Evolutionary conservation across 2,888 invertebrate genomes (phyloP).

Genomic region (Deilephila porcellus): DNA sequence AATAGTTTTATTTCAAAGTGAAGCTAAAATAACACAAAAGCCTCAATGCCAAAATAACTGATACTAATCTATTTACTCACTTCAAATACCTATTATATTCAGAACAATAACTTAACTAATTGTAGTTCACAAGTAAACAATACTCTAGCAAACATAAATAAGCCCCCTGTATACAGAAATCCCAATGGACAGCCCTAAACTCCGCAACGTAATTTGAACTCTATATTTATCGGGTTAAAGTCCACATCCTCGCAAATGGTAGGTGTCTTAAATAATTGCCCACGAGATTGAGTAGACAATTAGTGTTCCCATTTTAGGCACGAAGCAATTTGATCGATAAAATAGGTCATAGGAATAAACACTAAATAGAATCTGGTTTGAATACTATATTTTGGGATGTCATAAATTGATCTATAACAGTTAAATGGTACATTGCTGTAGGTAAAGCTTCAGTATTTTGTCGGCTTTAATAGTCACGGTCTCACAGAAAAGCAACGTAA

Average conservation of each 20-base stretch:
- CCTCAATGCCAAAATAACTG: too few relatives aligned
- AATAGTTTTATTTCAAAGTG: too few relatives aligned
- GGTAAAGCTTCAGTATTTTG: too few relatives aligned
- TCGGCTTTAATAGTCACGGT: too few relatives aligned
- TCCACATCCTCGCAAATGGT: background rate
- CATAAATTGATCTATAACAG: too few relatives aligned
- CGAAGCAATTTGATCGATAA: slow-evolving; percentile 21
- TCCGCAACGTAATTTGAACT: background rate
- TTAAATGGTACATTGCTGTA: too few relatives aligned
- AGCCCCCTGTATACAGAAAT: slow-evolving; percentile 12
- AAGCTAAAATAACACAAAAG: too few relatives aligned
- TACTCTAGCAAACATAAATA: background rate
- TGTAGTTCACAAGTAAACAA: background rate
- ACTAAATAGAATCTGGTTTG: background rate
- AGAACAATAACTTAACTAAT: background rate
- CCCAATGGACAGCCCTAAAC: slow-evolving; percentile 1
- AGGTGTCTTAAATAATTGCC: slow-evolving; percentile 3
- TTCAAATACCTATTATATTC: background rate
- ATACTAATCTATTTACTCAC: too few relatives aligned
- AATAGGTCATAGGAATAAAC: slow-evolving; percentile 13
- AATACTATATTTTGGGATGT: too few relatives aligned
- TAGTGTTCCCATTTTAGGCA: slow-evolving; percentile 13
- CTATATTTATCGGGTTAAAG: background rate
- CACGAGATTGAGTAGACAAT: slow-evolving; percentile 16
- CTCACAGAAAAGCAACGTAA: too few relatives aligned